phyloP scores from a whole-genome alignment of 2,113 vertebrate genomes.

The Meleagris gallopavo region DNA sequence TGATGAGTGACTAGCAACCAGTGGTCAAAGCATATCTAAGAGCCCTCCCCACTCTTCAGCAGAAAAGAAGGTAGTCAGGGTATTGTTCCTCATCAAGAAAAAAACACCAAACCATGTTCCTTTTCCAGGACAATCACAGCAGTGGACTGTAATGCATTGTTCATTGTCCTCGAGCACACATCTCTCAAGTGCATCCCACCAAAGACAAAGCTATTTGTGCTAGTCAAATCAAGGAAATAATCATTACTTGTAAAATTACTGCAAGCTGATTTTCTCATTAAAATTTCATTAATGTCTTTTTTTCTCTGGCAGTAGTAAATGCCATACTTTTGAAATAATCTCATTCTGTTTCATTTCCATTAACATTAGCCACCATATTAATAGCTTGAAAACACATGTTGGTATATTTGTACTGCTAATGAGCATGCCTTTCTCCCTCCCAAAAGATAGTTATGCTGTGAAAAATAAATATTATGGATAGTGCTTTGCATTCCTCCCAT shows the following conservation, averaged over 20 bases:
- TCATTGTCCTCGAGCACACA: neutral
- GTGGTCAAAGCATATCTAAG: accelerated
- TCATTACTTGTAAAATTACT: slow-evolving; percentile 60
- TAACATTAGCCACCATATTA: slow-evolving; percentile 37
- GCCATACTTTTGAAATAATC: slow-evolving; percentile 23
- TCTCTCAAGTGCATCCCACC: neutral
- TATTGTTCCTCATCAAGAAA: neutral
- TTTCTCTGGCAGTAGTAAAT: slow-evolving; percentile 27
- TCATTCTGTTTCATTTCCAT: slow-evolving; percentile 57
- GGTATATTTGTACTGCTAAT: slow-evolving; percentile 23
- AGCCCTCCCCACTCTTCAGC: neutral
- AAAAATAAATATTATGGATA: neutral
- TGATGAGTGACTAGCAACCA: neutral
- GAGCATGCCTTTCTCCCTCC: neutral
- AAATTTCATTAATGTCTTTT: slow-evolving; percentile 58
- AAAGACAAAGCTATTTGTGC: slow-evolving; percentile 23
- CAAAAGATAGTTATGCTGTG: neutral
- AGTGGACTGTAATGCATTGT: neutral
- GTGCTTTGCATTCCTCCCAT: neutral
- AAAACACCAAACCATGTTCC: neutral
- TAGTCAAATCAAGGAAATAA: slow-evolving; percentile 26
- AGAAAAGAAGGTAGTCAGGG: neutral
- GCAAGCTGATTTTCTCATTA: slow-evolving; percentile 62
- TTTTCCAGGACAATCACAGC: neutral
- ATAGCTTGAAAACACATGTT: slow-evolving; percentile 20